phyloP scores from a whole-genome alignment of 2,797 vertebrate genomes.

The Trichosurus vulpecula region DNA sequence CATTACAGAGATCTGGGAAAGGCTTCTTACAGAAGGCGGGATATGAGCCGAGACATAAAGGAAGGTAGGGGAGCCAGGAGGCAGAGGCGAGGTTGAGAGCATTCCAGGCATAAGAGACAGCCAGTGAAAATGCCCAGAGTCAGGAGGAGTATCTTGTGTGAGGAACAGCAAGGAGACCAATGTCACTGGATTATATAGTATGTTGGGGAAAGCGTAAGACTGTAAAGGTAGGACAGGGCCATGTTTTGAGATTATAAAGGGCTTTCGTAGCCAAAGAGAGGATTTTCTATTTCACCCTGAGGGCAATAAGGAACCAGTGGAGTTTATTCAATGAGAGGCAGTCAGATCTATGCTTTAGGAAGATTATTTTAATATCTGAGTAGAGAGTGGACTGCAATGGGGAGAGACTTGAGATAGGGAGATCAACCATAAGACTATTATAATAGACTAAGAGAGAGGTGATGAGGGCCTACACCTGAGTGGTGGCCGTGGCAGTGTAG shows the following conservation, averaged over 20 bases:
- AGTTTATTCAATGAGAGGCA: background rate
- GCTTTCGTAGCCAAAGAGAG: background rate
- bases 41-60: background rate
- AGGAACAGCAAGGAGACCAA: background rate
- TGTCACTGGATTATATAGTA: background rate
- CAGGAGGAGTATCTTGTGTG: background rate
- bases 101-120: background rate
- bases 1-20: background rate
- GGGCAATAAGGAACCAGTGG: background rate
- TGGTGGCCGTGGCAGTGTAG: background rate
- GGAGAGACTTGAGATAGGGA: background rate
- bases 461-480: background rate
- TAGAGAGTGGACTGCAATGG: background rate
- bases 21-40: background rate
- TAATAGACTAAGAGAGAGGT: background rate
- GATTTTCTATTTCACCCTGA: background rate
- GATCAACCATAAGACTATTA: background rate
- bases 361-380: background rate
- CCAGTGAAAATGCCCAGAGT: background rate
- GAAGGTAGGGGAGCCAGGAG: background rate
- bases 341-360: background rate
- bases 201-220: background rate
- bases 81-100: background rate
- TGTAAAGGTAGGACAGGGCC: background rate
- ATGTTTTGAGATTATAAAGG: background rate